Percentiles rank a stretch among this genome's conserved stretches.
Evolutionary conservation across 1,140 invertebrate genomes (phyloP).

Genomic region (Conus ventricosus): DNA sequence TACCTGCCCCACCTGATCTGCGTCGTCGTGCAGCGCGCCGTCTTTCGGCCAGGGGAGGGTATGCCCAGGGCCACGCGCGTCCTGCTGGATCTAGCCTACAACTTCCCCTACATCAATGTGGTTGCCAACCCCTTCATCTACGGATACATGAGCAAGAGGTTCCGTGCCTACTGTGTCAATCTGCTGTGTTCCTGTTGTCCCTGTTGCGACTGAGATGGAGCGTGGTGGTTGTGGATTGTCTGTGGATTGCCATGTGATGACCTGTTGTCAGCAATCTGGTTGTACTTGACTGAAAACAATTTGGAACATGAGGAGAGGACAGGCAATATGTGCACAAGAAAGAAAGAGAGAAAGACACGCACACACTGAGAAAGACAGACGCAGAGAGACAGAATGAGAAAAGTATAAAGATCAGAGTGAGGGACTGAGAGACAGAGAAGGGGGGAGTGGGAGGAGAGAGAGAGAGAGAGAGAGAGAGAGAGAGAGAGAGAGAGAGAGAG

Average conservation of each 20-base stretch:
- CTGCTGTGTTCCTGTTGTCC: not conserved
- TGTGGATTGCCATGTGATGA: too few species aligned
- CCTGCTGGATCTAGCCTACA: slow-evolving; percentile 42
- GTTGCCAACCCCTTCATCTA: slow-evolving; percentile 46
- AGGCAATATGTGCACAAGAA: too few species aligned
- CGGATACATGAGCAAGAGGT: slow-evolving; percentile 41
- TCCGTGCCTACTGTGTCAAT: slow-evolving; percentile 38
- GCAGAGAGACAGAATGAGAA: too few species aligned
- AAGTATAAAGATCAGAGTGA: not conserved
- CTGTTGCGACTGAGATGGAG: not conserved
- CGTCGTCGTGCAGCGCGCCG: slow-evolving; percentile 24
- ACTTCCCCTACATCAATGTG: slow-evolving; percentile 45
- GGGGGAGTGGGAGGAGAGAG: not conserved
- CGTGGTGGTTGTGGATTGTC: too few species aligned
- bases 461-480: not conserved
- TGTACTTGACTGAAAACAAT: not conserved
- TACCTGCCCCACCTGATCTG: slow-evolving; percentile 47
- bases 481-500: not conserved
- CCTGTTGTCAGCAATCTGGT: too few species aligned
- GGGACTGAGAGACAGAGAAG: slow-evolving; percentile 7
- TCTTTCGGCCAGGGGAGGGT: slow-evolving; percentile 1
- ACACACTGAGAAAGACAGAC: too few species aligned
- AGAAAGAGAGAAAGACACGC: too few species aligned
- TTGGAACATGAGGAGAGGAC: too few species aligned
- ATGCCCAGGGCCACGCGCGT: slow-evolving; percentile 23